These are phyloP conservation scores for Sciaenops ocellatus DNA, from an alignment of 2,797 vertebrate genomes.

Conservation along the genomic window DNA sequence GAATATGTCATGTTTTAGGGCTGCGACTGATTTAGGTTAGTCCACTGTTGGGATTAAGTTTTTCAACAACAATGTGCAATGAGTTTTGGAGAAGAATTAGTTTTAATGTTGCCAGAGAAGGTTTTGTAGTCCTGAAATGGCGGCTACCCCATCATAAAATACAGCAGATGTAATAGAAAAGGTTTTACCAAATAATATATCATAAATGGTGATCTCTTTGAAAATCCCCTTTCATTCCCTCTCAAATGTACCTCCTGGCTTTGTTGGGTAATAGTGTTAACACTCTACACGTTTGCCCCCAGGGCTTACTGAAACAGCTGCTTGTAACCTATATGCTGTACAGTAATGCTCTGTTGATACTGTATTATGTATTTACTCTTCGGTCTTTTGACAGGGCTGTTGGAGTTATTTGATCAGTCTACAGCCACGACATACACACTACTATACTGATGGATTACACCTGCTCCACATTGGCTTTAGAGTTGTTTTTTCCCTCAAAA, in stretches of 20 bases:
- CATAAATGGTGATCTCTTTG: constrained; percentile 32
- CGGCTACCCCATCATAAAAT: background rate
- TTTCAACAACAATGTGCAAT: too few species aligned
- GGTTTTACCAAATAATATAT: constrained; percentile 44
- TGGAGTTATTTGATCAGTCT: constrained; percentile 69
- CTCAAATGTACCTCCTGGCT: constrained; percentile 46
- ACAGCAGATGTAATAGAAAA: background rate
- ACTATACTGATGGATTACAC: constrained; percentile 69
- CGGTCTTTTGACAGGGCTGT: constrained; percentile 45
- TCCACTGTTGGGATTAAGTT: constrained; percentile 19
- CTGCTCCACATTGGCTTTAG: constrained; percentile 42
- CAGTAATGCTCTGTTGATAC: constrained; percentile 67
- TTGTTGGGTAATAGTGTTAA: constrained; percentile 61
- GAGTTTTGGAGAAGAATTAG: background rate
- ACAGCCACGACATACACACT: constrained; percentile 39
- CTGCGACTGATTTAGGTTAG: constrained; percentile 35
- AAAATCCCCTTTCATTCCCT: constrained; percentile 38
- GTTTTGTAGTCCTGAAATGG: constrained; percentile 4
- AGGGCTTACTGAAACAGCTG: constrained; percentile 65
- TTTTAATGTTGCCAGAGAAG: constrained; percentile 6
- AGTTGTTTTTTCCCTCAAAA: constrained; percentile 28
- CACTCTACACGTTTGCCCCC: constrained; percentile 35
- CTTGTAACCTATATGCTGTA: constrained; percentile 58
- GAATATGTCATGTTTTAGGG: constrained; percentile 21
- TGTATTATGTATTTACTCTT: constrained; percentile 68